Base-by-base conservation (phyloP, 35 echinoderm and acorn worm genomes). In the Acanthaster planci region DNA sequence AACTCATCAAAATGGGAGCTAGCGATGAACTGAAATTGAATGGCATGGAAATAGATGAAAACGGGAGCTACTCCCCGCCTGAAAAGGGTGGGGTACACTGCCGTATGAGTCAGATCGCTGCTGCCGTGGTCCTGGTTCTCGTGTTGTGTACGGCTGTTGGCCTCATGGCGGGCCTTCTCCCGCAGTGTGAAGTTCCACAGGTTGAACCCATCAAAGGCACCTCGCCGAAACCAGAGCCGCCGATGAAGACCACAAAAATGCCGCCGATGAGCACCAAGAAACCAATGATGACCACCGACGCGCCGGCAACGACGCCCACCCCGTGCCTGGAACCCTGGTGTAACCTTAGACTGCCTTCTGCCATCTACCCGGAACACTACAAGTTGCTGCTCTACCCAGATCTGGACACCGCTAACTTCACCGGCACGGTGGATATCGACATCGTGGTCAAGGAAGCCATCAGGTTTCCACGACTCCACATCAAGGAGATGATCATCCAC, bases 361-460 rank as follows among this genome's bases (percentile, higher is more conserved):
- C 55, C 16, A 57, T 97, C 14, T 44, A 58, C 64, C 90, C 94
- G 0, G 77, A 52, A 19, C 87, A 87, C 60, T 97, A 93, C 57
- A 86, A 56, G 22, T 56, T 97, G 18, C 86, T 59, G 5, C 57
- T 97, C 8, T 67, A 89, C 31, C 94, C 94, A 1, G 83, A 97
- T 60, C 84, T 92, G 31, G 89, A 86, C 0, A 83, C 83, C 12
- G 90, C 90, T 5, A 82, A 40, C 19, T 97, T 93, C 84, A 50
- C 40, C 44, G 94, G 94, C 19, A 50, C 68, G 18, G 88, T 84
- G 2, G 52, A 53, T 5, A 90, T 97, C 30, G 47, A 87, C 30
- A 84, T 89, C 34, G 51, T 38, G 27, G 87, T 75, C 10, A 83
- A 37, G 0, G 52, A 18, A 39, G 4, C 32, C 38, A 52, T 76